These are phyloP conservation scores for Drosophila parabipectinata DNA, from an alignment of 1,140 invertebrate species.

Conservation along the genomic window DNA sequence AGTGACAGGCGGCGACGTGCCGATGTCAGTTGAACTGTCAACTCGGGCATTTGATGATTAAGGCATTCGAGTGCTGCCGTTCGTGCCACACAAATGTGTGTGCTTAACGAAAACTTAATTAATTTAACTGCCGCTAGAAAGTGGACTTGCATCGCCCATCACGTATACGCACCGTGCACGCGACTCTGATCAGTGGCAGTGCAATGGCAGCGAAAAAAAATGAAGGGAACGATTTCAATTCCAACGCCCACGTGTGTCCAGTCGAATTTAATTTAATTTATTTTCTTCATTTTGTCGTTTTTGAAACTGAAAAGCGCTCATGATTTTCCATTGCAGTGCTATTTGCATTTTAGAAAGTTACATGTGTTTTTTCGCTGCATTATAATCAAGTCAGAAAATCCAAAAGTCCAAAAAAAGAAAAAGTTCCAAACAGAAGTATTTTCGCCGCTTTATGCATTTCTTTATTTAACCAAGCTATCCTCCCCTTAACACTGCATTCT, in stretches of 20 bases:
- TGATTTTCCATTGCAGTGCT: conserved; percentile 74
- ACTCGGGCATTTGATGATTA: conserved; percentile 44
- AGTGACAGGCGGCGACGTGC: conserved; percentile 66
- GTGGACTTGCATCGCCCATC: conserved; percentile 50
- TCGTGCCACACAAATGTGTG: conserved; percentile 10
- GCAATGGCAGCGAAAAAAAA: conserved; percentile 9
- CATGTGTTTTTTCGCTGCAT: conserved; percentile 71
- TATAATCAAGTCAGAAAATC: conserved; percentile 47
- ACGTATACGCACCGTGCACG: conserved; percentile 71
- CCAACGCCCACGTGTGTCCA: conserved; percentile 62
- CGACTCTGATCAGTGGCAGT: conserved; percentile 40
- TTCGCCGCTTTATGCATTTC: conserved; percentile 40
- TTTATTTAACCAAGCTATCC: conserved; percentile 5
- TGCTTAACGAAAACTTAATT: conserved; percentile 60
- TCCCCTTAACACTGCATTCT: conserved; percentile 21
- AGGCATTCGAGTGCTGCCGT: conserved; percentile 2
- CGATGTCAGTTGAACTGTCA: conserved; percentile 53
- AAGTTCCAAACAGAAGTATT: conserved; percentile 33
- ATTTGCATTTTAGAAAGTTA: conserved; percentile 82
- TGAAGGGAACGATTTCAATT: conserved; percentile 24
- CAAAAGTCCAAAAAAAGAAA: conserved; percentile 21
- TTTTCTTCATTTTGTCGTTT: conserved; percentile 6
- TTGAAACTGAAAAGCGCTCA: conserved; percentile 70
- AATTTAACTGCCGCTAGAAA: conserved; percentile 72
- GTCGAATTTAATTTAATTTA: conserved; percentile 37